Evolutionary conservation across 1,140 invertebrate species (phyloP), one percentile per base, ranked within the genome.

Genomic region (Tribolium madens): DNA sequence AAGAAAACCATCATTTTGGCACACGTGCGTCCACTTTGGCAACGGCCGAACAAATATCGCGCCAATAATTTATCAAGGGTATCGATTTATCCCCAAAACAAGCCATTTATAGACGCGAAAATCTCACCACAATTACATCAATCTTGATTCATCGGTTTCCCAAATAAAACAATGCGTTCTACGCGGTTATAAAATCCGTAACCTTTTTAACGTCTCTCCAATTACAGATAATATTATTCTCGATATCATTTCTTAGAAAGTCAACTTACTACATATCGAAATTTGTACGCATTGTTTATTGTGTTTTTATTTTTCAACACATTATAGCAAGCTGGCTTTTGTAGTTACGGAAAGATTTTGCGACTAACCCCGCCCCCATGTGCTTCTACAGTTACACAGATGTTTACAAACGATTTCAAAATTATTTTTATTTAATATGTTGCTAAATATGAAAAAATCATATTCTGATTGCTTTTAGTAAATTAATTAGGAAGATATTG

Each of bases 31-130:
- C 36, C 14, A 10, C 12, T 33, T 64, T 64, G 26, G 26, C 57
- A 64, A 12, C 21, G 13, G 57, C 10, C 13, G 57, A 5, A 64
- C 12, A 64, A 64, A 64, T 33, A 64, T n/a, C 52, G 18, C 52
- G 52, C 52, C 52, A 57, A 21, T 57, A 57, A 57, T 57, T 57
- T 57, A 57, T 57, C 57, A 64, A 13, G 57, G 26, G 17, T 64
- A 13, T 31, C 26, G n/a, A 64, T 64, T 64, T 64, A 64, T 57
- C 1, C 18, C 52, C 52, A 26, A 57, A 57, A 57, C 52, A 57
- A 57, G 12, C 52, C 52, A 57, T 26, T 17, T 57, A 57, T 57
- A 26, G 18, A 26, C 52, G 0, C 50, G 3, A 13, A 52, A 26
- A n/a, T n/a, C n/a, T n/a, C n/a, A n/a, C n/a, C n/a, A n/a, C n/a